A percentile compares a stretch with the other conserved stretches of the same genome.
Evolutionary conservation across 2,888 invertebrate species (phyloP).

Genomic region (Asteroscopus sphinx): DNA sequence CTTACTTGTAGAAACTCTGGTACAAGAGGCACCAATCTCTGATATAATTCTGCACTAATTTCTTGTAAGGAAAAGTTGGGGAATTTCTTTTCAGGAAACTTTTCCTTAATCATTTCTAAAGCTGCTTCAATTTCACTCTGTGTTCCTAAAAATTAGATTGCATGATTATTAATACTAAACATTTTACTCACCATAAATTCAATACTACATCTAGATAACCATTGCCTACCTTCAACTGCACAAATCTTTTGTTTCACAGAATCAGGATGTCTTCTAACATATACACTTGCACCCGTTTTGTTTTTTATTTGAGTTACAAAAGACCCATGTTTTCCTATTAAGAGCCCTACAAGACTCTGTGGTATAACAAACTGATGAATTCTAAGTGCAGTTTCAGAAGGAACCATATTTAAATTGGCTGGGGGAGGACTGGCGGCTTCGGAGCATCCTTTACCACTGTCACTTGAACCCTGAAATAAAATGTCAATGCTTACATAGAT

Average conservation of each 20-base stretch:
- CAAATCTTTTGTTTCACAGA: constrained; percentile 94
- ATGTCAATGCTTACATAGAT: too few species aligned
- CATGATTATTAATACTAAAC: not conserved
- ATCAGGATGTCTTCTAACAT: constrained; percentile 94
- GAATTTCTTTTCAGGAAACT: constrained; percentile 95
- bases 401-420: constrained; percentile 88
- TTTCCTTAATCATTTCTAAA: constrained; percentile 94
- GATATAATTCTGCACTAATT: constrained; percentile 87
- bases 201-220: not conserved
- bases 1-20: constrained; percentile 90
- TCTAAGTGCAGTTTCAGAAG: constrained; percentile 82
- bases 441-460: constrained; percentile 95
- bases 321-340: constrained; percentile 95
- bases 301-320: constrained; percentile 95
- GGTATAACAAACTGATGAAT: constrained; percentile 94
- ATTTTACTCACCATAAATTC: not conserved
- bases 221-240: constrained; percentile 92
- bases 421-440: constrained; percentile 93
- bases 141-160: constrained; percentile 87
- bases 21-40: constrained; percentile 84
- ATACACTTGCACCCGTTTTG: constrained; percentile 94
- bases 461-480: constrained; percentile 92
- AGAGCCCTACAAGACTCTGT: constrained; percentile 94
- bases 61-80: constrained; percentile 93
- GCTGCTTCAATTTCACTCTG: constrained; percentile 95